phyloP scores from a whole-genome alignment of 2,797 vertebrate genomes.

The Ataeniobius toweri region DNA sequence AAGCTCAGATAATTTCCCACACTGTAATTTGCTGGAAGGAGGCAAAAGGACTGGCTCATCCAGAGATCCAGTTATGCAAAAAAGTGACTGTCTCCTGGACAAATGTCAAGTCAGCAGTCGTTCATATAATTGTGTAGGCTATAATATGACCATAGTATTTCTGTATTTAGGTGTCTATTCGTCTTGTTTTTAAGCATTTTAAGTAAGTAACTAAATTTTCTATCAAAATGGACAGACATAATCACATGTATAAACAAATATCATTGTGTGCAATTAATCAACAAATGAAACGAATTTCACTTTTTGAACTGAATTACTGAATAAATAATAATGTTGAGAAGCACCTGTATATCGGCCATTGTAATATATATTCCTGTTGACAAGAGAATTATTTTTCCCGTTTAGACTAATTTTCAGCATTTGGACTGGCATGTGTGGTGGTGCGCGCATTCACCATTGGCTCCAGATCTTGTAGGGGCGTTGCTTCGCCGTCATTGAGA shows the following conservation, averaged over 20 bases:
- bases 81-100: background rate
- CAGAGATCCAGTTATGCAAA: too few species aligned
- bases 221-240: too few species aligned
- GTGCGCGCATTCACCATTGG: conserved; percentile 72
- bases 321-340: background rate
- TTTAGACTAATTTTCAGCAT: conserved; percentile 9
- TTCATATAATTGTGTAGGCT: background rate
- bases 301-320: background rate
- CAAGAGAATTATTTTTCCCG: background rate
- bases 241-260: background rate
- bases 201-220: too few species aligned
- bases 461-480: conserved; percentile 65
- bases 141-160: background rate
- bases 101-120: background rate
- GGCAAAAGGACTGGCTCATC: background rate
- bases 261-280: background rate
- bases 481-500: conserved; percentile 55
- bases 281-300: too few species aligned
- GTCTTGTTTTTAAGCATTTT: background rate
- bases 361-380: background rate
- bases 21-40: background rate
- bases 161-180: background rate
- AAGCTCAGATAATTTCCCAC: background rate
- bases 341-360: background rate
- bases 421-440: conserved; percentile 49